A percentile compares a stretch with the other conserved stretches of the same genome.
Evolutionary conservation across 1,140 invertebrate genomes (phyloP).

Genomic region (Temnothorax longispinosus): DNA sequence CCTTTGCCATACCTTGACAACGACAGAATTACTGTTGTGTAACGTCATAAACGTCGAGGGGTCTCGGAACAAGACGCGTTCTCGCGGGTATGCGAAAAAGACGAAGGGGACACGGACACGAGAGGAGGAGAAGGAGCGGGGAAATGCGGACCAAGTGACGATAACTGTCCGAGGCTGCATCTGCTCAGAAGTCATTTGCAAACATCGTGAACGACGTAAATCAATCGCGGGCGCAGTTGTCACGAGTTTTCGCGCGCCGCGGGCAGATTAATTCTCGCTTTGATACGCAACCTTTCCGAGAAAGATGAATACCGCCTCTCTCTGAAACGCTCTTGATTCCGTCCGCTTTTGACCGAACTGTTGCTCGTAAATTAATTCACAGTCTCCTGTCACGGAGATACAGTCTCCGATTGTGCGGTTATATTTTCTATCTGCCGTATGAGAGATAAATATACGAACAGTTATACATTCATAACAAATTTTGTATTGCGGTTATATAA

Average conservation of each 20-base stretch:
- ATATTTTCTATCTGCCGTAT: constrained; percentile 19
- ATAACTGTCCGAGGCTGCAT: constrained; percentile 48
- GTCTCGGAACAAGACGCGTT: constrained; percentile 60
- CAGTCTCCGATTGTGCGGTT: constrained; percentile 20
- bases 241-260: constrained; percentile 75
- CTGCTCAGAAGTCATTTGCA: constrained; percentile 78
- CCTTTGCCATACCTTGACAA: constrained; percentile 81
- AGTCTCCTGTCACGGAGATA: constrained; percentile 19
- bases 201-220: constrained; percentile 81
- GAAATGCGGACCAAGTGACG: constrained; percentile 57
- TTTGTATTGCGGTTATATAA: background rate
- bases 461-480: background rate
- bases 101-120: constrained; percentile 9
- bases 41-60: constrained; percentile 81
- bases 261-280: constrained; percentile 74
- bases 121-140: constrained; percentile 24
- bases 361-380: constrained; percentile 59
- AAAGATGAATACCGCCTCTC: constrained; percentile 51
- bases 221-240: constrained; percentile 79
- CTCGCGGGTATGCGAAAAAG: constrained; percentile 48
- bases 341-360: constrained; percentile 46
- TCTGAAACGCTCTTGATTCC: constrained; percentile 51
- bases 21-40: constrained; percentile 82
- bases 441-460: constrained; percentile 28
- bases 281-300: constrained; percentile 65